These are phyloP conservation scores for Lordiphosa mommai DNA, from an alignment of 1,140 invertebrate species.

Conservation along the genomic window DNA sequence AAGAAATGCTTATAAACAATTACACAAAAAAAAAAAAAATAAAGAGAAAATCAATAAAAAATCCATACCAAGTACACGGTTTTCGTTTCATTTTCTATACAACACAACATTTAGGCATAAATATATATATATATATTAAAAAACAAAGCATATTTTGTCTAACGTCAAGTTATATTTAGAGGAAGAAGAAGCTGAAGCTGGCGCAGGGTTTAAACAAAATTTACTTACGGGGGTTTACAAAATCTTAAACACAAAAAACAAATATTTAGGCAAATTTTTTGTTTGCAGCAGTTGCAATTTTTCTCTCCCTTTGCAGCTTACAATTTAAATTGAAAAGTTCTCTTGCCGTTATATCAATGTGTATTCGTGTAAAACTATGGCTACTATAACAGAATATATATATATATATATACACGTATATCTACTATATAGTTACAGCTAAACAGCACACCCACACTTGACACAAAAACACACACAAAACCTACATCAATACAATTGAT, in stretches of 20 bases:
- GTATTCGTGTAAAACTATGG: constrained; percentile 56
- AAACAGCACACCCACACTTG: constrained; percentile 15
- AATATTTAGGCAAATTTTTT: constrained; percentile 52
- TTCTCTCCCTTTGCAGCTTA: constrained; percentile 51
- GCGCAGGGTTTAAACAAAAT: constrained; percentile 31
- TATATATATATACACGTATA: constrained; percentile 18
- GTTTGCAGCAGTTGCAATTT: constrained; percentile 47
- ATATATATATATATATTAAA: constrained; percentile 31
- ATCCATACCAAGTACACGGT: constrained; percentile 32
- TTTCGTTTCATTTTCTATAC: constrained; percentile 60
- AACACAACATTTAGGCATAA: constrained; percentile 43
- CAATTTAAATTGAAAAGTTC: constrained; percentile 37
- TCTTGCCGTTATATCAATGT: constrained; percentile 51
- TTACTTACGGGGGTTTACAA: constrained; percentile 24
- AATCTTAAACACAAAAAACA: constrained; percentile 15
- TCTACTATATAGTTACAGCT: constrained; percentile 15
- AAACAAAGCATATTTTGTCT: constrained; percentile 63
- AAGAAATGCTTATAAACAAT: constrained; percentile 54
- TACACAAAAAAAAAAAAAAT: constrained; percentile 31
- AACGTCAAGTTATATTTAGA: constrained; percentile 69
- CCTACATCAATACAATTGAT: constrained; percentile 64
- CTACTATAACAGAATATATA: constrained; percentile 42
- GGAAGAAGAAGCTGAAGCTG: constrained; percentile 20
- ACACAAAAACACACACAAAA: constrained; percentile 27
- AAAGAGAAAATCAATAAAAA: constrained; percentile 45